Base-by-base conservation (phyloP, 2,113 vertebrate species). In the Arothron firmamentum region DNA sequence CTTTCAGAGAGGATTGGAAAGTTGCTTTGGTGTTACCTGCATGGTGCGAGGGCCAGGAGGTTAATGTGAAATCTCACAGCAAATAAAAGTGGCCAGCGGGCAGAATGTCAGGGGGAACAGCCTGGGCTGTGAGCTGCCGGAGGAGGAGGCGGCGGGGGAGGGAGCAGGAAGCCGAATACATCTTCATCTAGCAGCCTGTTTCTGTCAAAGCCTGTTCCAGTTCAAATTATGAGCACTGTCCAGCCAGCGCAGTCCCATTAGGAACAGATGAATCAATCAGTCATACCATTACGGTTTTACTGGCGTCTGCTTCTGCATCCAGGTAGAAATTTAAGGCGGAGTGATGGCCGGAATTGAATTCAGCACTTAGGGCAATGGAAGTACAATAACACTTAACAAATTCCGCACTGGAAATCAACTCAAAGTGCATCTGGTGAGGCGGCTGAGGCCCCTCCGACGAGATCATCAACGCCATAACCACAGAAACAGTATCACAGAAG, bases 151-250 rank as follows among this genome's bases (percentile, higher is more conserved):
- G n/a, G n/a, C n/a, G n/a, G 10, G 47, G 56, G 48, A 46, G 59
- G 77, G 71, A 66, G 79, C 73, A 61, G 72, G 70, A 80, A 85
- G 77, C 52, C 80, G 80, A 87, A 87, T 88, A 80, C 52, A 68
- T 90, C 89, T 88, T 89, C 84, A 90, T 90, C 83, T 71, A 67
- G 70, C 28, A 55, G 67, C 87, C 85, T 86, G 88, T 87, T 90
- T 82, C 85, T 91, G 87, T 88, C 89, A 88, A 48, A 78, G 78
- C 85, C 85, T 63, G 75, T 88, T 90, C 83, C 77, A 73, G 88
- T 82, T 88, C 82, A 89, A 88, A 87, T 88, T 85, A 89, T 85
- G 86, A 88, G 81, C 67, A 53, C 85, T 86, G 72, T 81, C 74
- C 77, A 64, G 72, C 79, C 81, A 80, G 78, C 74, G 75, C 73